Conservation (phyloP, 1,140 invertebrate species). For the Bacillus rossius region DNA sequence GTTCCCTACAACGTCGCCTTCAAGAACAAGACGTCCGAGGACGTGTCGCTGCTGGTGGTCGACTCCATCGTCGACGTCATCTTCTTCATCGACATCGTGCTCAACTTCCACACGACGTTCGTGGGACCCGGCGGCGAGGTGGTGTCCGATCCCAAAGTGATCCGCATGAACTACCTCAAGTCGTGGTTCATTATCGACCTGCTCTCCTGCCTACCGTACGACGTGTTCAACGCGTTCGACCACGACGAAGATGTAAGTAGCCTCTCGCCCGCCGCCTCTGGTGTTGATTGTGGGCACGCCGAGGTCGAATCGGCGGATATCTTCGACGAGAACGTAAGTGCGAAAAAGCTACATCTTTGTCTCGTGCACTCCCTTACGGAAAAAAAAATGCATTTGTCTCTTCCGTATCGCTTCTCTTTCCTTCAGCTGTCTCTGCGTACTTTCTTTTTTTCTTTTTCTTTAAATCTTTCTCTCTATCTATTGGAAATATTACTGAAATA, state of each 20-base stretch:
- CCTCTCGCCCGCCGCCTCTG: neutral
- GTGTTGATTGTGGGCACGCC: conserved; percentile 9
- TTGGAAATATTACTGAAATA: too few species aligned
- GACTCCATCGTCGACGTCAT: conserved; percentile 99
- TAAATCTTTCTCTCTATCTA: conserved; percentile 10
- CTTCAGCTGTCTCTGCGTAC: conserved; percentile 2
- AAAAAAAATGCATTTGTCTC: neutral
- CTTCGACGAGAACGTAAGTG: conserved; percentile 31
- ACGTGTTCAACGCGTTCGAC: conserved; percentile 99
- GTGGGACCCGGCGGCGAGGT: conserved; percentile 97
- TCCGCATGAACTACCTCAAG: conserved; percentile 98
- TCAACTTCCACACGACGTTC: conserved; percentile 99
- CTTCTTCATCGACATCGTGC: conserved; percentile 99
- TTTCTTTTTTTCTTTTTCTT: conserved; percentile 5
- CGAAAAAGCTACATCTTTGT: neutral
- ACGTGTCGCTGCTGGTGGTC: conserved; percentile 92
- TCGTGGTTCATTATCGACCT: conserved; percentile 99
- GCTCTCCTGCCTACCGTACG: conserved; percentile 97
- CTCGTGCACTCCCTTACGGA: neutral
- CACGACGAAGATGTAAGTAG: conserved; percentile 93
- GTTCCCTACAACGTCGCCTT: conserved; percentile 99
- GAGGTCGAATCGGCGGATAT: conserved; percentile 4
- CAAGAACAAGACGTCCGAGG: conserved; percentile 99
- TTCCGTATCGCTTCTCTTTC: neutral
- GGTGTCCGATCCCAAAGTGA: conserved; percentile 95